Evolutionary conservation across 2,888 invertebrate species (phyloP), one percentile per base, ranked within the genome.

Genomic region (Cacoxenus indagator): DNA sequence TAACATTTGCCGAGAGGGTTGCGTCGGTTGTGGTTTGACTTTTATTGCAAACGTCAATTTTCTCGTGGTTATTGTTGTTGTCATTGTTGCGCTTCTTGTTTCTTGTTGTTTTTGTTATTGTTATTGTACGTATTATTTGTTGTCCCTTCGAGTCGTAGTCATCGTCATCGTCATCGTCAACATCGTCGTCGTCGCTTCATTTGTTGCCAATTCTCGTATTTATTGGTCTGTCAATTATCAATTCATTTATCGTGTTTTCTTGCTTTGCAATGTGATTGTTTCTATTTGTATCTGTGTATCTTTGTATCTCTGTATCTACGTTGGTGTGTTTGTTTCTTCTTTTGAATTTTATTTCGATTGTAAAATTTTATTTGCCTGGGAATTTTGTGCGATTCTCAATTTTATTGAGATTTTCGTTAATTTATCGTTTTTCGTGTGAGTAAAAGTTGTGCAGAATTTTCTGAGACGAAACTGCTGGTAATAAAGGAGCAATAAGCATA

Each of bases 151-250:
- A n/a, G 45, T n/a, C 45, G n/a, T n/a, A 11, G n/a, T 43, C 3
- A 43, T 9, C 43, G 43, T 43, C 3, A 8, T n/a, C 45, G 45
- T 9, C 26, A n/a, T 11, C 57, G 26, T 24, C 1, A 57, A 19
- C n/a, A 17, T 31, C 22, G 19, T 19, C 57, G 14, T 24, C 24
- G 26, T 24, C 48, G 19, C 48, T 37, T 29, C 48, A 27, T 61
- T 67, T 51, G 46, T 64, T 48, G 59, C 66, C 61, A 54, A 68
- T 76, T 73, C n/a, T n/a, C 69, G 64, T 69, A 69, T 75, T 70
- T 70, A 73, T 76, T 73, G 71, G 66, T 64, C 57, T 69, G 68
- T 69, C 73, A 75, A 76, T 76, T 76, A 76, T 68, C 64, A 65
- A n/a, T 75, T 51, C 70, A 74, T 76, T 76, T 72, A 76, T 72